Conservation (phyloP, 2,888 invertebrate genomes). For the Stenotaenia linearis region DNA sequence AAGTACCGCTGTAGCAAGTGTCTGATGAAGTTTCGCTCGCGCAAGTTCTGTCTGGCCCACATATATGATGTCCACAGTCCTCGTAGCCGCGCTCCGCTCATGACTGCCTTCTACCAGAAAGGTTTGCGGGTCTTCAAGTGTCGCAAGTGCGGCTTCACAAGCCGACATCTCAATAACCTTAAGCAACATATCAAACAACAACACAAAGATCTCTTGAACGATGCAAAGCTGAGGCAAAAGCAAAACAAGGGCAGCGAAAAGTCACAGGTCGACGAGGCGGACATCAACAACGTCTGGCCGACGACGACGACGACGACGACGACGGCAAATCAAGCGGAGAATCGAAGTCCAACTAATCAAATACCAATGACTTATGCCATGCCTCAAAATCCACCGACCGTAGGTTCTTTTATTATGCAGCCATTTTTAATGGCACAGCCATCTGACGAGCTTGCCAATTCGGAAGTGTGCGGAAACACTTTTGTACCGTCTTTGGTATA, state of each 20-base stretch:
- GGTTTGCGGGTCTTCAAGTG: slow-evolving; percentile 43
- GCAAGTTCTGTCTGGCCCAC: slow-evolving; percentile 45
- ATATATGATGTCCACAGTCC: slow-evolving; percentile 42
- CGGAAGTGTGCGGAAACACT: slow-evolving; percentile 46
- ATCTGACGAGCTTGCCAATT: slow-evolving; percentile 1
- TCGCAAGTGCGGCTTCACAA: slow-evolving; percentile 44
- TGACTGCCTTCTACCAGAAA: slow-evolving; percentile 24
- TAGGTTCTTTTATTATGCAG: slow-evolving; percentile 71
- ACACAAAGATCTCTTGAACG: slow-evolving; percentile 43
- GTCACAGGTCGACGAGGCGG: neutral
- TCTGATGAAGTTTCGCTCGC: slow-evolving; percentile 43
- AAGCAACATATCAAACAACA: slow-evolving; percentile 52
- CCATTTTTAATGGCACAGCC: slow-evolving; percentile 76
- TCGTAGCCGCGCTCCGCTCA: slow-evolving; percentile 34
- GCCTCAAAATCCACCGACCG: slow-evolving; percentile 43
- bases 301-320: neutral
- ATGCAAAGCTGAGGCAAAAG: neutral
- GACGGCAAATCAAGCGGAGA: neutral
- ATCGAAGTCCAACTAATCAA: slow-evolving; percentile 37
- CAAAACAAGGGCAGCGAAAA: neutral
- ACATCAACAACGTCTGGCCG: slow-evolving; percentile 1
- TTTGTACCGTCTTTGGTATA: slow-evolving; percentile 89
- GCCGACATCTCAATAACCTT: slow-evolving; percentile 43
- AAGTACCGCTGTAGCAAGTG: slow-evolving; percentile 44
- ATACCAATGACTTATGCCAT: slow-evolving; percentile 46